Evolutionary conservation across 2,888 invertebrate species (phyloP), one percentile per base, ranked within the genome.

Genomic region (Acutogordius australiensis): DNA sequence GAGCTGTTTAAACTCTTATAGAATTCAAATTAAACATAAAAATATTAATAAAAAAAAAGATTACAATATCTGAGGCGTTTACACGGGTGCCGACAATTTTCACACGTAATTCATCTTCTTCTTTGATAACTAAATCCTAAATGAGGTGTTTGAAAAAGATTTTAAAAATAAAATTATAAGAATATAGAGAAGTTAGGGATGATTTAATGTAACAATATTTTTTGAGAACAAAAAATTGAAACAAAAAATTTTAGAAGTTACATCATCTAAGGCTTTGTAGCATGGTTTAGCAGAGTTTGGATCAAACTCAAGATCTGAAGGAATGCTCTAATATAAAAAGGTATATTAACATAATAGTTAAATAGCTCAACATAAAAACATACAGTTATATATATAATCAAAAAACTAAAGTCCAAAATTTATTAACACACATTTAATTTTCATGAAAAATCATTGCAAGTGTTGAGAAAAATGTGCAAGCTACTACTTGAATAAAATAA

Each of bases 251-350:
- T 70, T 77, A 77, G 61, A 45, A 2, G 4, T 51, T 51, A 51
- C 51, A 51, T 51, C 51, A 4, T 51, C 51, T 23, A 51, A 4
- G 8, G 51, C 23, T 74, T 91, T 94, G 71, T 97, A 99, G 70
- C 94, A 97, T 0, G 90, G 87, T 21, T 94, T 91, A 71, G 84
- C 87, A 30, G 86, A 82, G 70, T 88, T 88, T 0, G 94, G 90
- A 71, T 97, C 97, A 73, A 91, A 99, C 70, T 94, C 87, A 88
- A 99, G 91, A 71, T 99, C 94, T 23, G 88, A 83, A 60, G 97
- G 97, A 66, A 97, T 97, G 1, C 90, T 90, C 51, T 51, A 23
- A 86, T 88, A 72, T 61, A 72, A 71, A 64, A 64, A 66, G 37
- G 8, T 37, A 13, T 37, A 37, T 13, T 37, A 37, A 37, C 8